These are phyloP conservation scores for human DNA, from an alignment of 2,113 vertebrate species.

Conservation along the genomic window GRCh38 chr4:173601001-173601500, in stretches of 20 bases:
- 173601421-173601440: conserved; percentile 58
- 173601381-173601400: conserved; percentile 23
- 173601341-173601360: conserved; percentile 29
- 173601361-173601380: conserved; percentile 42
- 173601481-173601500: conserved; percentile 78
- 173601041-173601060: background rate
- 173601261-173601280: background rate
- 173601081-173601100: background rate
- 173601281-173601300: background rate
- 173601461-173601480: conserved; percentile 80
- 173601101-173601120: background rate
- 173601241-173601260: too few relatives aligned
- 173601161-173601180: background rate
- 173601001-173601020: background rate
- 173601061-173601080: background rate
- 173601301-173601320: background rate
- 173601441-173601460: conserved; percentile 73
- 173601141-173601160: background rate
- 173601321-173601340: background rate
- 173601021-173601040: background rate
- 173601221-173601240: background rate
- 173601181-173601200: background rate
- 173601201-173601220: background rate
- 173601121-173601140: background rate
- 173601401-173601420: background rate